Evolutionary conservation across 2,113 vertebrate species (phyloP).

Genomic region (Bos indicus): DNA sequence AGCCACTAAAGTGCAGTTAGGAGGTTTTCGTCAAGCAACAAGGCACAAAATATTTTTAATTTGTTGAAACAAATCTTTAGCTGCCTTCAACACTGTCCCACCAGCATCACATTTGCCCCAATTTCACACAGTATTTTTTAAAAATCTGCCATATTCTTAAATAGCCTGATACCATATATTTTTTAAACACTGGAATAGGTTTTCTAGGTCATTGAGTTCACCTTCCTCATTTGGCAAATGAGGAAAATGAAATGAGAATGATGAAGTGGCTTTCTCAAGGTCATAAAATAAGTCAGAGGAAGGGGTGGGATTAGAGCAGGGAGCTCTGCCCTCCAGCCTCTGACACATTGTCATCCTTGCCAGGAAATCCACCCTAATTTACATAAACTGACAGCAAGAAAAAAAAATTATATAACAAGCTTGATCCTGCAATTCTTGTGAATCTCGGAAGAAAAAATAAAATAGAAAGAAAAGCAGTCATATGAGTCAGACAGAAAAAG

Average conservation of each 20-base stretch:
- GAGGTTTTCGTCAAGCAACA: background rate
- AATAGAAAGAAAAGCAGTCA: background rate
- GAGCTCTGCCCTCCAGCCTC: background rate
- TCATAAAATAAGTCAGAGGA: conserved; percentile 4
- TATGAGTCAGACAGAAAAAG: background rate
- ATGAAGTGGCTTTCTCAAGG: conserved; percentile 1
- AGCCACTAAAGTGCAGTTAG: conserved; percentile 5
- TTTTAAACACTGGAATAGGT: background rate
- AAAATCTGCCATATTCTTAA: background rate
- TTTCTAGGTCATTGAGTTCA: conserved; percentile 17
- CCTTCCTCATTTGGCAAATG: background rate
- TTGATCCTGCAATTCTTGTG: background rate
- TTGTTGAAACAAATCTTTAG: background rate
- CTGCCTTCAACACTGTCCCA: background rate
- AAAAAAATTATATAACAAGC: background rate
- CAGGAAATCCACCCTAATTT: background rate
- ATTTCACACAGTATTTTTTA: background rate
- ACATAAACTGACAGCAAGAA: background rate
- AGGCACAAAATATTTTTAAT: background rate
- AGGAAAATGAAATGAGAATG: background rate
- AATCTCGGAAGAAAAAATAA: background rate
- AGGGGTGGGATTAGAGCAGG: background rate
- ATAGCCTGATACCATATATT: background rate
- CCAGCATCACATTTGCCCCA: background rate
- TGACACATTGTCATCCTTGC: background rate